phyloP scores from a whole-genome alignment of 2,888 invertebrate genomes.

The Drosophila meridiana region DNA sequence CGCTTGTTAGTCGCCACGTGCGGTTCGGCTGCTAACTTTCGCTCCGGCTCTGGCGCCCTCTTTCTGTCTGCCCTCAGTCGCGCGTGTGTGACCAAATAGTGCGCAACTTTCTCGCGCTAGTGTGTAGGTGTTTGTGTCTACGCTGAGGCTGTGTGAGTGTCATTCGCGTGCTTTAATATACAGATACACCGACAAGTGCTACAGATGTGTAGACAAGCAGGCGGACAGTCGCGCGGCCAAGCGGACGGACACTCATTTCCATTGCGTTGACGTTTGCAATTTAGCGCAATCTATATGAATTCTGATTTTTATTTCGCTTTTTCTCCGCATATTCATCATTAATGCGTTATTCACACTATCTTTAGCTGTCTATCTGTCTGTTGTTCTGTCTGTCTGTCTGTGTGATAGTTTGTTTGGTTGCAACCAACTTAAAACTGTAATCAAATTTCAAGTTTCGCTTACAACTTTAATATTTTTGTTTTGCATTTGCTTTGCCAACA shows the following conservation, averaged over 20 bases:
- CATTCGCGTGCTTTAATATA: conserved; percentile 50
- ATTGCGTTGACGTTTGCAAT: conserved; percentile 60
- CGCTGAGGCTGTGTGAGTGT: conserved; percentile 44
- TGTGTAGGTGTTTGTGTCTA: conserved; percentile 14
- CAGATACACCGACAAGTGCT: conserved; percentile 29
- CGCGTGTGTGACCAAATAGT: conserved; percentile 42
- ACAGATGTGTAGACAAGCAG: conserved; percentile 26
- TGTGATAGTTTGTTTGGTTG: conserved; percentile 17
- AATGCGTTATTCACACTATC: neutral
- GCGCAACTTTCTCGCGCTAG: conserved; percentile 38
- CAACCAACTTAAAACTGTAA: conserved; percentile 53
- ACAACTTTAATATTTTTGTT: conserved; percentile 47
- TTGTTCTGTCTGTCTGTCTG: neutral
- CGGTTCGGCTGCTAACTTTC: conserved; percentile 66
- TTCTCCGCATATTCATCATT: conserved; percentile 26
- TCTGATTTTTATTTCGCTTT: conserved; percentile 22
- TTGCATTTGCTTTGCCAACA: conserved; percentile 28
- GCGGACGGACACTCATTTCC: conserved; percentile 44
- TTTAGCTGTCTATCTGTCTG: neutral
- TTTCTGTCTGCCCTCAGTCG: conserved; percentile 15
- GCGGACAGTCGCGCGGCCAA: conserved; percentile 13
- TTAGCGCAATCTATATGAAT: conserved; percentile 50
- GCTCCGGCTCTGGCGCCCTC: conserved; percentile 23
- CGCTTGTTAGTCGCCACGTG: conserved; percentile 76
- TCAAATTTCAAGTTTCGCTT: conserved; percentile 72